Evolutionary conservation across 2,113 vertebrate genomes (phyloP).

Genomic region (Austrofundulus limnaeus): DNA sequence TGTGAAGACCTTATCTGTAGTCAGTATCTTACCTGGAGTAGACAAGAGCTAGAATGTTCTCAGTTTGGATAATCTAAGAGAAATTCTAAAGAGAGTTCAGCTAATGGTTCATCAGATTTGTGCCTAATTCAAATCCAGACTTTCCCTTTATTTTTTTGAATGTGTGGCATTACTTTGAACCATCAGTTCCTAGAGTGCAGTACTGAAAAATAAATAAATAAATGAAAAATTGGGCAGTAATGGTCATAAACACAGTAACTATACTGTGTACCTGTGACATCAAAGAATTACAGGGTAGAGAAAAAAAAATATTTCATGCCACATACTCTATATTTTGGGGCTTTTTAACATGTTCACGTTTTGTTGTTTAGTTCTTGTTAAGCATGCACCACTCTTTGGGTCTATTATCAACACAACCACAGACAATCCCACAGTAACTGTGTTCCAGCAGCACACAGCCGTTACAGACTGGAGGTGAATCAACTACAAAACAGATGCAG

Average conservation of each 20-base stretch:
- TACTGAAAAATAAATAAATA: not conserved
- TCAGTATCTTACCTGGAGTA: not conserved
- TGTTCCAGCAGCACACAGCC: slow-evolving; percentile 35
- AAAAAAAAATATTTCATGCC: slow-evolving; percentile 10
- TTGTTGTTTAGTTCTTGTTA: slow-evolving; percentile 13
- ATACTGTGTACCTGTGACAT: not conserved
- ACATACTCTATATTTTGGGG: not conserved
- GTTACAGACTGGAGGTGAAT: slow-evolving; percentile 40
- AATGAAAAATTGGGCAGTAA: slow-evolving; percentile 4
- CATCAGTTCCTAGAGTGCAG: not conserved
- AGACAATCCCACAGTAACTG: slow-evolving; percentile 39
- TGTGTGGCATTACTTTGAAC: not conserved
- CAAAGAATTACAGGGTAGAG: not conserved
- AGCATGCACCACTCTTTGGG: slow-evolving; percentile 30
- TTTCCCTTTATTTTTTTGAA: too few relatives aligned
- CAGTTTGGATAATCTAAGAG: not conserved
- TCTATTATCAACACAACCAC: slow-evolving; percentile 42
- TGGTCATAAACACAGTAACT: not conserved
- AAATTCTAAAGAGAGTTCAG: not conserved
- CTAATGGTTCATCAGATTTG: not conserved
- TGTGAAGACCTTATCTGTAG: too few relatives aligned
- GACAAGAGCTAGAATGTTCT: not conserved
- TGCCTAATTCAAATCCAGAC: too few relatives aligned
- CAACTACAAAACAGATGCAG: slow-evolving; percentile 47
- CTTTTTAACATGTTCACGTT: not conserved